Conservation (phyloP, 2,888 invertebrate genomes). For the Mesoligia furuncula region DNA sequence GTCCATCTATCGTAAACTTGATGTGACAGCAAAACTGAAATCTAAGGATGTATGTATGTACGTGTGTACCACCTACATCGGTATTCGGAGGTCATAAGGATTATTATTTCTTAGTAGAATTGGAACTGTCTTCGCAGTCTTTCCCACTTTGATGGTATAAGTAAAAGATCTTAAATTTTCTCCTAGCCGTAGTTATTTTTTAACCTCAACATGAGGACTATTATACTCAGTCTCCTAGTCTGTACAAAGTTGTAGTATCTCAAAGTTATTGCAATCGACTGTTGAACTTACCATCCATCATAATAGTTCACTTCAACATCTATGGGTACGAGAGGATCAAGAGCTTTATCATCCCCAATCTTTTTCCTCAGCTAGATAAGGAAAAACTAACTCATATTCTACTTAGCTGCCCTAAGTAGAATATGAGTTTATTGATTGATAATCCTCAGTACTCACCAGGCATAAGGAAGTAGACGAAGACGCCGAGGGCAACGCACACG, state of each 20-base stretch:
- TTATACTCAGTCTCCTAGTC: background rate
- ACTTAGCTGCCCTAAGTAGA: background rate
- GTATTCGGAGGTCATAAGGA: background rate
- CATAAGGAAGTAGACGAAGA: slow-evolving; percentile 89
- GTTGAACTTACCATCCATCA: background rate
- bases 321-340: background rate
- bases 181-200: background rate
- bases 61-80: background rate
- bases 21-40: background rate
- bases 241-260: background rate
- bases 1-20: background rate
- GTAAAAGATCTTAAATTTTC: background rate
- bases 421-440: background rate
- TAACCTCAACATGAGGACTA: background rate
- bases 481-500: slow-evolving; percentile 86
- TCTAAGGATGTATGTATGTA: background rate
- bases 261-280: background rate
- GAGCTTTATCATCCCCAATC: background rate
- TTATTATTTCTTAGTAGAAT: background rate
- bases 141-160: background rate
- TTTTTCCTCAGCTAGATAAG: background rate
- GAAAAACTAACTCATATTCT: too few relatives aligned
- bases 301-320: too few relatives aligned
- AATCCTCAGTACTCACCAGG: slow-evolving; percentile 79
- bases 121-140: background rate